A percentile compares a stretch with the other conserved stretches of the same genome.
These are phyloP conservation scores for Drosophila takahashii DNA, from an alignment of 1,140 invertebrate genomes.

Conservation along the genomic window DNA sequence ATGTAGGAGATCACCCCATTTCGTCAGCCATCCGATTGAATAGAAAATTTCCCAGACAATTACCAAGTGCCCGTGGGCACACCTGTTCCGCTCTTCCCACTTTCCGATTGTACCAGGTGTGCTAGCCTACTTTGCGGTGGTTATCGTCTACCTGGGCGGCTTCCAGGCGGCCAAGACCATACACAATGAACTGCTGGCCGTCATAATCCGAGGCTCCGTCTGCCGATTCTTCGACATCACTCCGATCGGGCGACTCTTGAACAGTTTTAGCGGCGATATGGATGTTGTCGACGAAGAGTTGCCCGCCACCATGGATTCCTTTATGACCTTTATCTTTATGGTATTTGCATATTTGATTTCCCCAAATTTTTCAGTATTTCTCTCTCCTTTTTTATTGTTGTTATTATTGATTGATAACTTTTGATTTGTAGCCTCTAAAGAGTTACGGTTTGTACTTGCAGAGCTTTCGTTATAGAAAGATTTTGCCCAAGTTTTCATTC, in stretches of 20 bases:
- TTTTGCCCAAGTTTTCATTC: conserved; percentile 21
- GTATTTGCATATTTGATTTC: conserved; percentile 85
- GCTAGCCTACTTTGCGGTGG: conserved; percentile 88
- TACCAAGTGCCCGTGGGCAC: conserved; percentile 6
- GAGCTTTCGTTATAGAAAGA: conserved; percentile 13
- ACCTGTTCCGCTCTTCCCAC: conserved; percentile 32
- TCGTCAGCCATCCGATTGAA: conserved; percentile 3
- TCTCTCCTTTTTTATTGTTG: conserved; percentile 51
- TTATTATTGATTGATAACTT: conserved; percentile 30
- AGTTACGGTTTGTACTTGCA: conserved; percentile 70
- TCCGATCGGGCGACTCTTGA: conserved; percentile 93
- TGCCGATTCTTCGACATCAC: conserved; percentile 94
- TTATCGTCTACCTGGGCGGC: conserved; percentile 89
- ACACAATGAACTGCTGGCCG: conserved; percentile 88
- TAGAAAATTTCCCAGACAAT: conserved; percentile 1
- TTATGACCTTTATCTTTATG: conserved; percentile 89
- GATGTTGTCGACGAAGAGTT: conserved; percentile 92
- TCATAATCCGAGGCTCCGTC: conserved; percentile 89
- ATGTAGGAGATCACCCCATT: conserved; percentile 41
- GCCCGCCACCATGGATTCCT: conserved; percentile 89
- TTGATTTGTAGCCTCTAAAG: conserved; percentile 62
- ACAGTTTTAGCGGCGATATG: conserved; percentile 94
- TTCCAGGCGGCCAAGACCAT: conserved; percentile 90
- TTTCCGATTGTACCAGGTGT: conserved; percentile 85
- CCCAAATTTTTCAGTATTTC: conserved; percentile 84